A percentile compares a stretch with the other conserved stretches of the same genome.
These are phyloP conservation scores for Steinernema scapterisci DNA, from an alignment of 2,888 invertebrate species.

Conservation along the genomic window DNA sequence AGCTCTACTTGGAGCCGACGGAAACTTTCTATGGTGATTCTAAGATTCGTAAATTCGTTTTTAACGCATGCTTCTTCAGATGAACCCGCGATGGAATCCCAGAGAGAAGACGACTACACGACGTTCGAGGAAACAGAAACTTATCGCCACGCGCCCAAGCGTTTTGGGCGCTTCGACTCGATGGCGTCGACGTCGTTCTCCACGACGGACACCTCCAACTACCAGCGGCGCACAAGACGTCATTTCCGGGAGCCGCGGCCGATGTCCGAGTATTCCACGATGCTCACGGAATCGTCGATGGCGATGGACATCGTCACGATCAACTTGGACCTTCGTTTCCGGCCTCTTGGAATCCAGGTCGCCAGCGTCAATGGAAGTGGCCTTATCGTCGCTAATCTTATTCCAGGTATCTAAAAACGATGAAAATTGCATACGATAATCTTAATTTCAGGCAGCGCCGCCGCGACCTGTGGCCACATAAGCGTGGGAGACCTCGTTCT, in stretches of 20 bases:
- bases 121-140: constrained; percentile 12
- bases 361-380: constrained; percentile 28
- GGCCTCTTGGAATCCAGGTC: constrained; percentile 1
- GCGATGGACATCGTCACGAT: constrained; percentile 14
- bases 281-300: constrained; percentile 21
- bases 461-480: constrained; percentile 5
- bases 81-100: constrained; percentile 8
- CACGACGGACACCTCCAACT: constrained; percentile 22
- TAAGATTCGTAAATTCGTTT: neutral
- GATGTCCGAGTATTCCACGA: constrained; percentile 16
- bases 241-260: neutral
- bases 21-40: neutral
- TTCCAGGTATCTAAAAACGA: neutral
- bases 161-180: neutral
- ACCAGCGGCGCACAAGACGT: neutral
- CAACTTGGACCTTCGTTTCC: constrained; percentile 8
- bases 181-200: constrained; percentile 27
- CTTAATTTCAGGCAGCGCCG: neutral
- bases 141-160: neutral
- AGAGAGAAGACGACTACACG: constrained; percentile 28
- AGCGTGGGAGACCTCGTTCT: constrained; percentile 2
- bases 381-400: constrained; percentile 6
- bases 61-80: neutral
- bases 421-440: neutral
- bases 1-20: constrained; percentile 9